Percentiles rank a stretch among this genome's conserved stretches.
These are phyloP conservation scores for Ceratina japonica DNA, from an alignment of 1,140 invertebrate species.

Conservation along the genomic window DNA sequence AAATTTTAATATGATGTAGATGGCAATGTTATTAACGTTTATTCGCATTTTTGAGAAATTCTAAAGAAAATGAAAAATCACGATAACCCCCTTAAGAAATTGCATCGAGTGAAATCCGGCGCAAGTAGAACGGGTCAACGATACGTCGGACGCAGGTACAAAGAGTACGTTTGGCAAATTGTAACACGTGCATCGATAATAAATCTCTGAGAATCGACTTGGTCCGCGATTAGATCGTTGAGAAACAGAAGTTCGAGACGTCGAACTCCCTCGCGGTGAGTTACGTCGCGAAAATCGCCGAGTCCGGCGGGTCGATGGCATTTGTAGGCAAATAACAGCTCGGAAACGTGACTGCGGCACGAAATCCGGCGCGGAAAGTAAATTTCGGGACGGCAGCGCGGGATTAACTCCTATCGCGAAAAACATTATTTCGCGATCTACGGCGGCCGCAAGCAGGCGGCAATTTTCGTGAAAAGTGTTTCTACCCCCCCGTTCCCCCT, in stretches of 20 bases:
- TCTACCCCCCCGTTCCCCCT: background rate
- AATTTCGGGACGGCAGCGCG: background rate
- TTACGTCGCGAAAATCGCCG: slow-evolving; percentile 44
- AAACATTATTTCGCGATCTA: background rate
- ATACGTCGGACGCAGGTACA: background rate
- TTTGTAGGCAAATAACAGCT: slow-evolving; percentile 47
- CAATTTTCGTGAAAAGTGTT: background rate
- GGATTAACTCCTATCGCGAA: slow-evolving; percentile 25
- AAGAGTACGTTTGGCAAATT: background rate
- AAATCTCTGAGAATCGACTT: no score
- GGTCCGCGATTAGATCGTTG: no score
- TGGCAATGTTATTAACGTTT: no score
- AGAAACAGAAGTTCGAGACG: background rate
- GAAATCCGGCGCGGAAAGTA: slow-evolving; percentile 12
- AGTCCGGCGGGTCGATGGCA: slow-evolving; percentile 20
- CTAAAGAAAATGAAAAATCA: no score
- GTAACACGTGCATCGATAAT: background rate
- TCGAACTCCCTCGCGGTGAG: background rate
- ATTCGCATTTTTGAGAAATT: no score
- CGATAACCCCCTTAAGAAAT: no score
- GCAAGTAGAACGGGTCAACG: background rate
- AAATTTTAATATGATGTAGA: no score
- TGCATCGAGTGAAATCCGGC: no score
- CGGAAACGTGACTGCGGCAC: slow-evolving; percentile 31
- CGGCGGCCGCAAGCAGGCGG: background rate